Percentiles rank a stretch among this genome's conserved stretches.
phyloP scores from a whole-genome alignment of 2,797 vertebrate species.

The Amniataba percoides region DNA sequence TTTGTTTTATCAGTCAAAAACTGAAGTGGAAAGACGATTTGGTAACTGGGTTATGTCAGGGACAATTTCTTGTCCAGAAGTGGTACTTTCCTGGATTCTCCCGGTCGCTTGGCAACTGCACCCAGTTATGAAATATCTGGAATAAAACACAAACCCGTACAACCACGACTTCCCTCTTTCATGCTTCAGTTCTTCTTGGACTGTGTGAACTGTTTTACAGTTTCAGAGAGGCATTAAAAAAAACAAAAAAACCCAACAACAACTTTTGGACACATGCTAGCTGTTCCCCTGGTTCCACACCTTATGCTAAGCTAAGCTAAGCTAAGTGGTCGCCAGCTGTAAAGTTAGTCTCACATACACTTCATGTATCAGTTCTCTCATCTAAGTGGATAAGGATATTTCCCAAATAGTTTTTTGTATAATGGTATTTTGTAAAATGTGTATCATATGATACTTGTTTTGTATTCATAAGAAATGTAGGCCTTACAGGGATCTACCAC shows the following conservation, averaged over 20 bases:
- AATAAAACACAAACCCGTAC: no score
- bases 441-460: background rate
- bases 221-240: no score
- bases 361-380: background rate
- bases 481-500: background rate
- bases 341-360: background rate
- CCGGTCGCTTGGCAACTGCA: background rate
- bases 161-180: background rate
- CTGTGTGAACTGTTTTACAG: no score
- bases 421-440: background rate
- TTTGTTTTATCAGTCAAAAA: background rate
- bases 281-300: background rate
- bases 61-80: background rate
- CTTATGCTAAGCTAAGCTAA: background rate
- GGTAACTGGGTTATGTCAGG: background rate
- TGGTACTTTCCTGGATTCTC: background rate
- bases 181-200: background rate
- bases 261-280: background rate
- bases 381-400: background rate
- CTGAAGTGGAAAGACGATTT: background rate
- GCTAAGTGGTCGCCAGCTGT: background rate
- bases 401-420: no score
- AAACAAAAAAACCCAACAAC: no score
- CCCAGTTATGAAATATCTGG: no score
- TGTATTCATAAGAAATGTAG: background rate